These are phyloP conservation scores for Scophthalmus maximus DNA, from an alignment of 2,113 vertebrate species.

Conservation along the genomic window DNA sequence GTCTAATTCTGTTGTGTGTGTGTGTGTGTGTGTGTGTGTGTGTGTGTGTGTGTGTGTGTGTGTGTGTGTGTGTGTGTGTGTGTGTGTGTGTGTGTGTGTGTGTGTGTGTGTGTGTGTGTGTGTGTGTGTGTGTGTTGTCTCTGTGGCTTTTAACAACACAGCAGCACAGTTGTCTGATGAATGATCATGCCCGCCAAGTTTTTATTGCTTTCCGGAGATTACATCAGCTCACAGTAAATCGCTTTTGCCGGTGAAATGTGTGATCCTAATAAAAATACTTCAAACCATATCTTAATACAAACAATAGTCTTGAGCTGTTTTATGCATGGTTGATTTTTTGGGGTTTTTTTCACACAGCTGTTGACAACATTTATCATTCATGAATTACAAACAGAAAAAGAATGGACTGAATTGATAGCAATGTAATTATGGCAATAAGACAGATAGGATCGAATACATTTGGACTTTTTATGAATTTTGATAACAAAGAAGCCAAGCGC, in stretches of 20 bases:
- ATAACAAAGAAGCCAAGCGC: not conserved
- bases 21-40: constrained; percentile 29
- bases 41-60: no score
- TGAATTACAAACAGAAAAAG: constrained; percentile 9
- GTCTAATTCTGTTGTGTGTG: constrained; percentile 10
- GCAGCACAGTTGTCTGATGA: constrained; percentile 61
- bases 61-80: constrained; percentile 12
- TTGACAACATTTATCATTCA: constrained; percentile 37
- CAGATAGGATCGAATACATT: constrained; percentile 11
- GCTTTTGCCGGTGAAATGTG: constrained; percentile 48
- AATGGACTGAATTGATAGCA: constrained; percentile 16
- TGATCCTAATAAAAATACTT: constrained; percentile 67
- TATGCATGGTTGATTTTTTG: constrained; percentile 28
- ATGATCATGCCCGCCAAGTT: constrained; percentile 62
- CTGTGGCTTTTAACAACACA: constrained; percentile 54
- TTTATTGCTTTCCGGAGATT: constrained; percentile 77
- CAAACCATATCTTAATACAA: constrained; percentile 54
- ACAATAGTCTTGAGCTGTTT: constrained; percentile 42
- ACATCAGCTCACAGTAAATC: constrained; percentile 63
- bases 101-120: not conserved
- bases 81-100: constrained; percentile 15
- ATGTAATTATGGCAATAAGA: constrained; percentile 12
- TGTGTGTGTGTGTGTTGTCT: constrained; percentile 46
- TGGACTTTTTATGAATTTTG: not conserved
- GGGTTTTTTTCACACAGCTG: not conserved